phyloP scores from a whole-genome alignment of 2,888 invertebrate species.

The Branchellion lobata region DNA sequence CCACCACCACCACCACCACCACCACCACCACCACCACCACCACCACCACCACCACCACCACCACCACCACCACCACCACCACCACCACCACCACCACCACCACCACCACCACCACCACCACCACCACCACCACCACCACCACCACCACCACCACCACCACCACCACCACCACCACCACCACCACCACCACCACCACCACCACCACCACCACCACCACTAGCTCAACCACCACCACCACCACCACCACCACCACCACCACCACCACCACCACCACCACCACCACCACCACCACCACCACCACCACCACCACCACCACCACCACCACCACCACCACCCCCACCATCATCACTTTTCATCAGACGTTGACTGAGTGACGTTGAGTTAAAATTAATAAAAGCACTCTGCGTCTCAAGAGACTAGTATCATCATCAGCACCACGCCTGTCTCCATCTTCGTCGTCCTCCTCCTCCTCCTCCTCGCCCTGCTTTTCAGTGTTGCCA shows the following conservation, averaged over 20 bases:
- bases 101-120: slow-evolving; percentile 17
- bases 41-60: slow-evolving; percentile 17
- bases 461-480: too few relatives aligned
- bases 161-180: slow-evolving; percentile 11
- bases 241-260: not conserved
- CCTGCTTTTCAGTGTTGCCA: too few relatives aligned
- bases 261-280: not conserved
- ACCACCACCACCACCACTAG: not conserved
- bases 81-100: slow-evolving; percentile 19
- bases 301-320: slow-evolving; percentile 5
- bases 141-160: slow-evolving; percentile 34
- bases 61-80: slow-evolving; percentile 18
- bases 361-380: too few relatives aligned
- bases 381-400: too few relatives aligned
- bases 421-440: too few relatives aligned
- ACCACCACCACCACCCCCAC: slow-evolving; percentile 11
- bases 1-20: too few relatives aligned
- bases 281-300: not conserved
- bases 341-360: too few relatives aligned
- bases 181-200: not conserved
- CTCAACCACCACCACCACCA: too few relatives aligned
- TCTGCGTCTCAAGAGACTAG: too few relatives aligned
- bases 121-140: slow-evolving; percentile 17
- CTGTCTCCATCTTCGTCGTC: too few relatives aligned
- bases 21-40: slow-evolving; percentile 19